Percentiles rank a stretch among this genome's conserved stretches.
These are phyloP conservation scores for Prionailurus bengalensis DNA, from an alignment of 2,113 vertebrate species.

Conservation along the genomic window DNA sequence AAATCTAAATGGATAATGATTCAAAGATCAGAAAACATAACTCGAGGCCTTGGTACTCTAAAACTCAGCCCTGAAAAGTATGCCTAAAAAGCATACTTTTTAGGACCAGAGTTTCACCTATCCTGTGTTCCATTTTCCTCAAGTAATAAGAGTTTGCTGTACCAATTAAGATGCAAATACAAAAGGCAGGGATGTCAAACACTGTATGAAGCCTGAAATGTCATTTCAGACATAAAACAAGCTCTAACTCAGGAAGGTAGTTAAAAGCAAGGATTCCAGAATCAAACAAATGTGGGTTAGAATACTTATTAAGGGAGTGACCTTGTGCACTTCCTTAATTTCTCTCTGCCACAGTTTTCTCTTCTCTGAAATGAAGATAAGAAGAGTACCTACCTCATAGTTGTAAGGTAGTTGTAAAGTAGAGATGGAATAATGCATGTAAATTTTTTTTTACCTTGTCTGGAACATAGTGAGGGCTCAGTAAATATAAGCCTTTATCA, in stretches of 20 bases:
- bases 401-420: not conserved
- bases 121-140: not conserved
- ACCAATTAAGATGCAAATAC: slow-evolving; percentile 24
- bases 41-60: not conserved
- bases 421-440: not conserved
- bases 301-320: not conserved
- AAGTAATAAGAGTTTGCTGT: not conserved
- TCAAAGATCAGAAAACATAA: not conserved
- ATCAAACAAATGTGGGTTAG: not conserved
- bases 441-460: not conserved
- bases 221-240: not conserved
- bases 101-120: not conserved
- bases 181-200: not conserved
- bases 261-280: not conserved
- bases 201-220: not conserved
- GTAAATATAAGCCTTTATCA: not conserved
- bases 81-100: not conserved
- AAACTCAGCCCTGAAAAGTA: not conserved
- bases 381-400: not conserved
- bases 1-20: not conserved
- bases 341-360: slow-evolving; percentile 15
- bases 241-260: not conserved
- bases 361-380: not conserved
- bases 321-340: not conserved
- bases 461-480: not conserved